Evolutionary conservation across 2,888 invertebrate species (phyloP).

Genomic region (Ectemnius cavifrons): DNA sequence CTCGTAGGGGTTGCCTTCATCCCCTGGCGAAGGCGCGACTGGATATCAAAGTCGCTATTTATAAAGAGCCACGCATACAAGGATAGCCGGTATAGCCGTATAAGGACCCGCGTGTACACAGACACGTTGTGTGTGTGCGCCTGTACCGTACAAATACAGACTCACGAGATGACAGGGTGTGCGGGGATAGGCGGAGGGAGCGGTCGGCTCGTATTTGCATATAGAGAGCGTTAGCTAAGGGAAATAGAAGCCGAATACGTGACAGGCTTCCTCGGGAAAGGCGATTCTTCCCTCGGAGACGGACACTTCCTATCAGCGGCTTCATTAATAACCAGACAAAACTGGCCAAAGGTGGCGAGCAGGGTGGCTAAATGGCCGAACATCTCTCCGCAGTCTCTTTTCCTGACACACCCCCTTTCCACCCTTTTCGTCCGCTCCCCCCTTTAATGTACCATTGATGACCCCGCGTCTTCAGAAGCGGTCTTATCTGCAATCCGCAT

Average conservation of each 20-base stretch:
- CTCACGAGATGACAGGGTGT: slow-evolving; percentile 37
- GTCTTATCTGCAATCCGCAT: slow-evolving; percentile 56
- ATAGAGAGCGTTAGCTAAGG: slow-evolving; percentile 77
- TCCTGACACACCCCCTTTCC: slow-evolving; percentile 40
- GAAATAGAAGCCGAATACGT: slow-evolving; percentile 77
- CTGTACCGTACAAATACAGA: slow-evolving; percentile 24
- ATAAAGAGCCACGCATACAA: slow-evolving; percentile 63
- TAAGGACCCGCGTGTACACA: slow-evolving; percentile 21
- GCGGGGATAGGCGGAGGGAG: slow-evolving; percentile 61
- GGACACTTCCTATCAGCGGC: slow-evolving; percentile 75
- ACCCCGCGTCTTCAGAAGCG: slow-evolving; percentile 50
- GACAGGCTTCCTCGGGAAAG: slow-evolving; percentile 70
- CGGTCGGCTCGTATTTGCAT: slow-evolving; percentile 74
- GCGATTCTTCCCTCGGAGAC: slow-evolving; percentile 72
- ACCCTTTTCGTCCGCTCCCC: slow-evolving; percentile 31
- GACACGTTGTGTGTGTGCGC: slow-evolving; percentile 18
- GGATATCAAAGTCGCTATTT: slow-evolving; percentile 76
- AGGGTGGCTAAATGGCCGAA: slow-evolving; percentile 68
- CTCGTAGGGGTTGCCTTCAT: slow-evolving; percentile 62
- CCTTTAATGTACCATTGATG: slow-evolving; percentile 51
- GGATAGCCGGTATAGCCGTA: too few species aligned
- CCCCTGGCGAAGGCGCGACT: slow-evolving; percentile 68
- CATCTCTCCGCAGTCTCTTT: slow-evolving; percentile 52
- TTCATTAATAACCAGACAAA: slow-evolving; percentile 74
- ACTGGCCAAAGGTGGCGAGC: slow-evolving; percentile 60